A percentile compares a stretch with the other conserved stretches of the same genome.
Evolutionary conservation across 2,113 vertebrate genomes (phyloP).

Genomic region (Siphamia tubifer): DNA sequence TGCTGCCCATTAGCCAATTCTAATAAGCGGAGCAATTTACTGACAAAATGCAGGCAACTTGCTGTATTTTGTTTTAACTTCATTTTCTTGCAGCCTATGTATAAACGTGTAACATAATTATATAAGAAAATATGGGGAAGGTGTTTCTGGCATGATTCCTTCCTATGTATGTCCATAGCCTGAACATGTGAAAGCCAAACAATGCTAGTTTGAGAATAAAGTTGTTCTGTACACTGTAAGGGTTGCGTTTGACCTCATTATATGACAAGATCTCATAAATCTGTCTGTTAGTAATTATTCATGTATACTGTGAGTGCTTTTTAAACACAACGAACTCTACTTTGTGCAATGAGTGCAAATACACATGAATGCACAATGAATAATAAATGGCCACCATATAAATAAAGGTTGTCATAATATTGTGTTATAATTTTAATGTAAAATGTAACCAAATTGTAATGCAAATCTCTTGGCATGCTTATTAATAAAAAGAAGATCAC

Average conservation of each 20-base stretch:
- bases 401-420: constrained; percentile 16
- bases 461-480: constrained; percentile 55
- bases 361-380: constrained; percentile 31
- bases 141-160: too few relatives aligned
- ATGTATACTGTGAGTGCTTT: constrained; percentile 33
- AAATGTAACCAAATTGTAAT: constrained; percentile 51
- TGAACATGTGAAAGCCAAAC: too few relatives aligned
- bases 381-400: constrained; percentile 22
- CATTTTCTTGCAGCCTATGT: too few relatives aligned
- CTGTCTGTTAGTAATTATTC: constrained; percentile 22
- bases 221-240: too few relatives aligned
- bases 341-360: constrained; percentile 22
- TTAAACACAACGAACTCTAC: constrained; percentile 35
- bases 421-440: constrained; percentile 32
- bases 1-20: background rate
- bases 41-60: too few relatives aligned
- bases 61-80: too few relatives aligned
- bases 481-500: constrained; percentile 28
- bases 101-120: too few relatives aligned
- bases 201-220: too few relatives aligned
- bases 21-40: constrained; percentile 7
- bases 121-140: too few relatives aligned
- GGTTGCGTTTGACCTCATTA: too few relatives aligned
- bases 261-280: constrained; percentile 16
- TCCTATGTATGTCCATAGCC: too few relatives aligned